Conservation (phyloP, 1,140 invertebrate species). For the Aphelinus certus region DNA sequence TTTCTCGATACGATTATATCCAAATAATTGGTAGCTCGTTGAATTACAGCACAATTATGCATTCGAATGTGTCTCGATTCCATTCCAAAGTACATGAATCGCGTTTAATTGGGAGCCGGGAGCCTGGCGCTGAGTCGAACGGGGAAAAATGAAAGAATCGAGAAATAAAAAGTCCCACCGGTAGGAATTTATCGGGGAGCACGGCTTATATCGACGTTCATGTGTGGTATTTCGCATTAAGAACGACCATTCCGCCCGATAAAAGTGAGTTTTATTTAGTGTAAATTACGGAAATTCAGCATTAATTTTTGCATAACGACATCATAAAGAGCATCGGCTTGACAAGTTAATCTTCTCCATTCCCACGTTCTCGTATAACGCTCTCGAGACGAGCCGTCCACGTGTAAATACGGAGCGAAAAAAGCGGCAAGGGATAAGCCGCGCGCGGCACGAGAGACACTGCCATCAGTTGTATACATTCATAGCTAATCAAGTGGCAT, state of each 20-base stretch:
- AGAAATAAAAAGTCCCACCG: constrained; percentile 3
- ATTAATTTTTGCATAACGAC: constrained; percentile 42
- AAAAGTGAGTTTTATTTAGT: constrained; percentile 39
- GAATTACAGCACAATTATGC: not conserved
- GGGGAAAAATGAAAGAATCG: not conserved
- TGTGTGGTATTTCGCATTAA: constrained; percentile 39
- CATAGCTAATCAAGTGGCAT: constrained; percentile 48
- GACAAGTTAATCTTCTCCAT: constrained; percentile 42
- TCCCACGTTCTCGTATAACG: constrained; percentile 37
- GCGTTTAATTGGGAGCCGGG: constrained; percentile 23
- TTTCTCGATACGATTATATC: not conserved
- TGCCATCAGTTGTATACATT: constrained; percentile 40
- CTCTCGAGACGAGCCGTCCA: not conserved
- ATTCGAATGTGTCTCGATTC: not conserved
- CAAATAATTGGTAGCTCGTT: not conserved
- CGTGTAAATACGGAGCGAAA: not conserved
- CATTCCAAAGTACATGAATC: constrained; percentile 10
- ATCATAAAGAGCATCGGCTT: constrained; percentile 32
- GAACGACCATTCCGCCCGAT: constrained; percentile 29
- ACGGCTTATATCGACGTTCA: constrained; percentile 36
- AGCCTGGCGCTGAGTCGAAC: not conserved
- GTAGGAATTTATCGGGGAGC: constrained; percentile 29
- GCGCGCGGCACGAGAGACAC: constrained; percentile 16
- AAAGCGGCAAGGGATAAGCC: constrained; percentile 33
- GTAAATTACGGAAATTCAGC: constrained; percentile 41